These are phyloP conservation scores for Myiozetetes cayanensis DNA, from an alignment of 2,113 vertebrate genomes.

Conservation along the genomic window DNA sequence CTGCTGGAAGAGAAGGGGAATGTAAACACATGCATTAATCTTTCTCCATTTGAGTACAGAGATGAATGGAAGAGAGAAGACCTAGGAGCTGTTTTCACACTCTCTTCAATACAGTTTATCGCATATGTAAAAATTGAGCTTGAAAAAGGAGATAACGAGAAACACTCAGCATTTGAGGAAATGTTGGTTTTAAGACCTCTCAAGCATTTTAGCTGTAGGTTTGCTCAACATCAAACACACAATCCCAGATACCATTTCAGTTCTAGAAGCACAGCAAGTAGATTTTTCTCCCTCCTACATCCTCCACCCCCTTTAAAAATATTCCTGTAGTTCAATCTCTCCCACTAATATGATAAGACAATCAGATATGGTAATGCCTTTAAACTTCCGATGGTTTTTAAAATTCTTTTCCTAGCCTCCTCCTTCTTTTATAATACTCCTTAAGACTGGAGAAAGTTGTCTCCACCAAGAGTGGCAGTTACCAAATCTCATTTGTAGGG, in stretches of 20 bases:
- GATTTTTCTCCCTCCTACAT: background rate
- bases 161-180: background rate
- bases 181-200: background rate
- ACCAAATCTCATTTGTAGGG: background rate
- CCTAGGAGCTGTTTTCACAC: background rate
- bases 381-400: background rate
- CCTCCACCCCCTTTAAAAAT: background rate
- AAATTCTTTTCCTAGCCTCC: background rate
- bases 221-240: background rate
- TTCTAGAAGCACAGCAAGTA: background rate
- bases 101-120: background rate
- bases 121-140: background rate
- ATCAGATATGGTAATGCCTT: background rate
- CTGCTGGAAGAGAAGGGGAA: background rate
- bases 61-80: background rate
- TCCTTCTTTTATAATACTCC: background rate
- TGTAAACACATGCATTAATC: background rate
- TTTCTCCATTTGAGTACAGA: background rate
- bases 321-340: background rate
- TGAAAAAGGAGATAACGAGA: background rate
- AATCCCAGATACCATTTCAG: background rate
- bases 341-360: background rate
- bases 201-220: background rate
- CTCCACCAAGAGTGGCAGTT: background rate
- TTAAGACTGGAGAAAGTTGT: background rate